Percentiles rank a stretch among this genome's conserved stretches.
Evolutionary conservation across 2,797 vertebrate genomes (phyloP).

Genomic region (Pipistrellus kuhlii): DNA sequence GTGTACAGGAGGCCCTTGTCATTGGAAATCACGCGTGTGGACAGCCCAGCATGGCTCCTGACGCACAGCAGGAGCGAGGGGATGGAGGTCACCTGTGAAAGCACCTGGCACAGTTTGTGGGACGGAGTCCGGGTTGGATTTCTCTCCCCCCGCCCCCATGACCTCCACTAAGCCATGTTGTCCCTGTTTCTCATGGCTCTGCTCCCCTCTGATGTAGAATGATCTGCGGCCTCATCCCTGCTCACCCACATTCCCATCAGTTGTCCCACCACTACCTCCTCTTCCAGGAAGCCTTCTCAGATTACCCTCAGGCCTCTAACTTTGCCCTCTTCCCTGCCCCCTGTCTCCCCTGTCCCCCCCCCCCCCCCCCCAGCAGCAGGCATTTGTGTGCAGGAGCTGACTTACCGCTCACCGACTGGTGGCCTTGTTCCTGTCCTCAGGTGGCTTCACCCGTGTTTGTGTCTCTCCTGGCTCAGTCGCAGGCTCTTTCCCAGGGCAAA

Average conservation of each 20-base stretch:
- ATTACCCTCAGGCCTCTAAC: not conserved
- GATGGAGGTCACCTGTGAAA: not conserved
- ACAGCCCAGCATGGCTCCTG: not conserved
- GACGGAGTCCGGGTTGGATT: not conserved
- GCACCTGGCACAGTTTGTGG: not conserved
- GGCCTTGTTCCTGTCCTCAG: not conserved
- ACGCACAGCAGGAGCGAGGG: not conserved
- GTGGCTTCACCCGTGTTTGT: not conserved
- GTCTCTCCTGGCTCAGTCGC: not conserved
- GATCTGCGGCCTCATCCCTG: not conserved
- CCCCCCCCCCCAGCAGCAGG: not conserved
- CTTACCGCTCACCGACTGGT: not conserved
- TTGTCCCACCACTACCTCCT: not conserved
- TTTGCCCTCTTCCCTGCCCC: not conserved
- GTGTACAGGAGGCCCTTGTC: not conserved
- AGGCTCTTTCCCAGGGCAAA: constrained; percentile 20
- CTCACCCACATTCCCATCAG: not conserved
- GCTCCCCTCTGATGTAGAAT: not conserved
- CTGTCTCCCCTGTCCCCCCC: too few relatives aligned
- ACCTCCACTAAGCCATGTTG: not conserved
- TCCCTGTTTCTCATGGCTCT: not conserved
- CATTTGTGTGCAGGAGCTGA: not conserved
- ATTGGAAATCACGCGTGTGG: not conserved
- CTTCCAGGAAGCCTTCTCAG: constrained; percentile 27
- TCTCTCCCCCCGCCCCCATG: not conserved